phyloP scores from a whole-genome alignment of 2,888 invertebrate genomes.

The Microctonus brassicae region DNA sequence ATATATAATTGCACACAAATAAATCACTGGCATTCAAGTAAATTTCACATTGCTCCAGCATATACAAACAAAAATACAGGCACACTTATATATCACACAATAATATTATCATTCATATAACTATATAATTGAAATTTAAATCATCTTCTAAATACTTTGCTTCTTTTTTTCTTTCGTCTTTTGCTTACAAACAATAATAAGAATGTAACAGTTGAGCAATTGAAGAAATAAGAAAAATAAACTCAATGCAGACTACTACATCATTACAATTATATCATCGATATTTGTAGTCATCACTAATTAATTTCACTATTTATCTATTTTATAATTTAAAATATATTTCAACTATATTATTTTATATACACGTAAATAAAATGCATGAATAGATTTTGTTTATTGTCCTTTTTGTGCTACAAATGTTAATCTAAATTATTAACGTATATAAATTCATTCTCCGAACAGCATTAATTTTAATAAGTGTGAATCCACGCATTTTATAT shows the following conservation, averaged over 20 bases:
- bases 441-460: constrained; percentile 26
- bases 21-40: background rate
- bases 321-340: background rate
- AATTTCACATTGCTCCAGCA: background rate
- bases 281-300: background rate
- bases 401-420: background rate
- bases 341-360: constrained; percentile 1
- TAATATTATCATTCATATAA: background rate
- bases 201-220: constrained; percentile 9
- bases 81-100: too few relatives aligned
- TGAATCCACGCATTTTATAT: constrained; percentile 59
- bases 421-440: background rate
- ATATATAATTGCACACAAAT: background rate
- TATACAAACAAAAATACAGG: background rate
- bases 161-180: background rate
- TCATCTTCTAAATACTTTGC: background rate
- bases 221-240: background rate
- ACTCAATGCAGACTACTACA: background rate
- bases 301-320: background rate
- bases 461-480: constrained; percentile 67
- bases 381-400: background rate
- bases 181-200: background rate
- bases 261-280: background rate
- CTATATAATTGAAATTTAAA: background rate
- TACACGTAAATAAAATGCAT: background rate